phyloP scores from a whole-genome alignment of 2,113 vertebrate species.

The Bos indicus region DNA sequence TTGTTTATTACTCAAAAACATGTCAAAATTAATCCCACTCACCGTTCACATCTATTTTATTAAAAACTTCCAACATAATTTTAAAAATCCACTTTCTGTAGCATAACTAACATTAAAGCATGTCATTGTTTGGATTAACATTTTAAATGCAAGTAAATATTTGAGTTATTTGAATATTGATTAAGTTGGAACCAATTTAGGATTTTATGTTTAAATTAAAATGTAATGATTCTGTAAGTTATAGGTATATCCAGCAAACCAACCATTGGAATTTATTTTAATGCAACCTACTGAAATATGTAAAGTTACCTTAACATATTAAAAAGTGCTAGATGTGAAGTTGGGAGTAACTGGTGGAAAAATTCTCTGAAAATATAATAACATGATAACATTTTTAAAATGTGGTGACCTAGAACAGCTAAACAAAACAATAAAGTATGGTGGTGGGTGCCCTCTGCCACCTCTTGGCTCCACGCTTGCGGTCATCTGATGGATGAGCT shows the following conservation, averaged over 20 bases:
- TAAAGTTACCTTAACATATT: not conserved
- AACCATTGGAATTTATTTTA: not conserved
- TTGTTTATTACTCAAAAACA: not conserved
- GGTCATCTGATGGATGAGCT: not conserved
- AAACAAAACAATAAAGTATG: not conserved
- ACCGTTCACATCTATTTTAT: not conserved
- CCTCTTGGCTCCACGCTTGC: not conserved
- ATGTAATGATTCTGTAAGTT: not conserved
- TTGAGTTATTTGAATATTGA: slow-evolving; percentile 17
- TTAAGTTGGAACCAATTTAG: not conserved
- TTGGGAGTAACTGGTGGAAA: not conserved
- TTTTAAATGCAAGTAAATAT: slow-evolving; percentile 49
- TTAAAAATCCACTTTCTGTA: not conserved
- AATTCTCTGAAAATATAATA: not conserved
- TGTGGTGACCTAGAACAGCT: not conserved
- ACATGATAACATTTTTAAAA: not conserved
- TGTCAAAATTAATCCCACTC: not conserved
- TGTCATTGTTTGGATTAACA: not conserved
- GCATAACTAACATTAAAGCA: not conserved
- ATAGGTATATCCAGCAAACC: not conserved
- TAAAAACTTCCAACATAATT: not conserved
- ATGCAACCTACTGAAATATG: not conserved
- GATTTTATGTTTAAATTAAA: not conserved
- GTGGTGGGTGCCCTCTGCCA: not conserved
- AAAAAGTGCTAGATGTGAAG: not conserved